Evolutionary conservation across 1,140 invertebrate species (phyloP).

Genomic region (Goniozus legneri): DNA sequence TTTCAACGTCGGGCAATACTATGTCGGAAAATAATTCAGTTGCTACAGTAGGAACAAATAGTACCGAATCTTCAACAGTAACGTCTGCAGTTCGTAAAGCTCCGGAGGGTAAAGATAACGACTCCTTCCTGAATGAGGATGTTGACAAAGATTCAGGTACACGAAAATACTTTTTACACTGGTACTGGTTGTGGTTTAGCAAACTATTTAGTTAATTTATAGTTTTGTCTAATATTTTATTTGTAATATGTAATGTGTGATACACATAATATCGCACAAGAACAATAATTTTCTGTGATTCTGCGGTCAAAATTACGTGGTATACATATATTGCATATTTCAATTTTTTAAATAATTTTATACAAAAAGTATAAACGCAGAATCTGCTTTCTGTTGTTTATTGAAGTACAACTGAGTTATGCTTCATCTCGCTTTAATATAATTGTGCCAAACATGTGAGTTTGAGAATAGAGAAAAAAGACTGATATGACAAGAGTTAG

Average conservation of each 20-base stretch:
- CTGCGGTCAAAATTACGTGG: not conserved
- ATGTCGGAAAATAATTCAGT: conserved; percentile 33
- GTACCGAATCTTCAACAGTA: conserved; percentile 56
- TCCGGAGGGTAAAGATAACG: conserved; percentile 76
- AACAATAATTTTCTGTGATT: no score
- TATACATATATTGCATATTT: no score
- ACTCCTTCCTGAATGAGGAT: conserved; percentile 61
- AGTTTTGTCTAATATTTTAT: conserved; percentile 28
- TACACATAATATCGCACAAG: not conserved
- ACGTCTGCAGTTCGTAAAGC: conserved; percentile 59
- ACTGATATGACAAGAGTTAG: no score
- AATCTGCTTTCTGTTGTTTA: no score
- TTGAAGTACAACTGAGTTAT: no score
- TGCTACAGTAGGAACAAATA: conserved; percentile 36
- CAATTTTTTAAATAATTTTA: no score
- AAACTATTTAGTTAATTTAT: conserved; percentile 41
- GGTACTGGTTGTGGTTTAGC: conserved; percentile 49
- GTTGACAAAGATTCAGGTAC: conserved; percentile 58
- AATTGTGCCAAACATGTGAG: no score
- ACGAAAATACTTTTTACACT: conserved; percentile 39
- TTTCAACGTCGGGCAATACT: conserved; percentile 27
- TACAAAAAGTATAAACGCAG: no score
- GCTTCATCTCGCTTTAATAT: no score
- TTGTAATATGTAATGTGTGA: not conserved
- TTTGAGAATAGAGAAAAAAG: no score